Evolutionary conservation across 1,140 invertebrate species (phyloP), one percentile per base, ranked within the genome.

Genomic region (Ips typographus): DNA sequence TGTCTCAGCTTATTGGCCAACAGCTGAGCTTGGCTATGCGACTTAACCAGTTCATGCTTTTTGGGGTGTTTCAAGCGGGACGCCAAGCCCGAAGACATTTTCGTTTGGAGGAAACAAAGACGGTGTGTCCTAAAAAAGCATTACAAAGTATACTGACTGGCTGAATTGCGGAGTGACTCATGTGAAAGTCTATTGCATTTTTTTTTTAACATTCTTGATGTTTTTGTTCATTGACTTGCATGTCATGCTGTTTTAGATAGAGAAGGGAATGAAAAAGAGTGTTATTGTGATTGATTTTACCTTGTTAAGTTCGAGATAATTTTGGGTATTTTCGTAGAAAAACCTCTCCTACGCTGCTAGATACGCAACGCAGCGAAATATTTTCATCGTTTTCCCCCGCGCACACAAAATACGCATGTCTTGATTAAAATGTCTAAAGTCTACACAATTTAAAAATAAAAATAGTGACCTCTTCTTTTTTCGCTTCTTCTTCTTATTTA

Each of bases 41-140:
- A 80, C 68, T 80, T 80, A 39, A 76, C 67, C 52, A 80, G 65
- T 70, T 80, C 79, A 55, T 78, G 76, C 71, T 79, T 79, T 67
- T 78, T 80, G 41, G 77, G 75, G 65, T 78, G 72, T 72, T 78
- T 79, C 51, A 80, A 66, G 47, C 78, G 76, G 40, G 79, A 75
- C 47, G 78, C 78, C 57, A 80, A 74, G 68, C 78, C 76, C 74
- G 79, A 72, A 73, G 79, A 80, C 79, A 80, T 80, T 57, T 73
- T 78, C 71, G 70, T 72, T 74, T 71, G 40, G 5, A 8, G 56
- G 44, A 44, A 65, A 71, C 61, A 68, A 68, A 68, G 67, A 58
- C 60, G 4, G 22, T 57, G 40, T 70, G 68, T 70, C 68, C 68
- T 70, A 64, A 70, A 70, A 70, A 70, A 68, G 53, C 41, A 40